A percentile compares a stretch with the other conserved stretches of the same genome.
phyloP scores from a whole-genome alignment of 2,113 vertebrate genomes.

The Mirounga angustirostris region DNA sequence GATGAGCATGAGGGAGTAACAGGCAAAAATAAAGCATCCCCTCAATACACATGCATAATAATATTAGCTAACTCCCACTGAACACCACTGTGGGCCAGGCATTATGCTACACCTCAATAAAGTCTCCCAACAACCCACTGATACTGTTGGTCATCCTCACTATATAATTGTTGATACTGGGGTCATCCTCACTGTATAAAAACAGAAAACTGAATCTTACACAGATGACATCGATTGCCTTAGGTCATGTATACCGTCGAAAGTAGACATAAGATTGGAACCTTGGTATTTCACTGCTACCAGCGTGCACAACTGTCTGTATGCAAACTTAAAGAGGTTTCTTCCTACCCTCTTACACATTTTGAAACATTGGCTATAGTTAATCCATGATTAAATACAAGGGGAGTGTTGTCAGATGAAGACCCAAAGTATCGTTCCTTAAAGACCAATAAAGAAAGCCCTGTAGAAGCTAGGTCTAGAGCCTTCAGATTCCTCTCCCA shows the following conservation, averaged over 20 bases:
- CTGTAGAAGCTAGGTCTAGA: neutral
- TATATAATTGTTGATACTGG: neutral
- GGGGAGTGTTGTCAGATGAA: neutral
- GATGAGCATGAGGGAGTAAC: neutral
- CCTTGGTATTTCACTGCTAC: neutral
- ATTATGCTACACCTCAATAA: neutral
- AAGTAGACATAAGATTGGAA: neutral
- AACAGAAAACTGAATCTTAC: neutral
- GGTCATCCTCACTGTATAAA: neutral
- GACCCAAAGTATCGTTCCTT: neutral
- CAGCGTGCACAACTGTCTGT: neutral
- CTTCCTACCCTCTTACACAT: neutral
- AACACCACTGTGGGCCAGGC: neutral
- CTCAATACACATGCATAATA: fast-evolving
- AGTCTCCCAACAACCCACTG: neutral
- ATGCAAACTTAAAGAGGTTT: neutral
- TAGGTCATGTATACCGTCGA: neutral
- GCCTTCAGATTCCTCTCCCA: neutral
- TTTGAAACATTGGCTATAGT: neutral
- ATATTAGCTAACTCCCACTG: neutral
- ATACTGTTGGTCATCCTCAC: neutral
- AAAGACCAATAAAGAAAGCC: neutral
- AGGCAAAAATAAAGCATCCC: neutral
- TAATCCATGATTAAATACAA: neutral
- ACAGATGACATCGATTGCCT: neutral